Evolutionary conservation across 1,140 invertebrate species (phyloP).

Genomic region (Tribolium madens): DNA sequence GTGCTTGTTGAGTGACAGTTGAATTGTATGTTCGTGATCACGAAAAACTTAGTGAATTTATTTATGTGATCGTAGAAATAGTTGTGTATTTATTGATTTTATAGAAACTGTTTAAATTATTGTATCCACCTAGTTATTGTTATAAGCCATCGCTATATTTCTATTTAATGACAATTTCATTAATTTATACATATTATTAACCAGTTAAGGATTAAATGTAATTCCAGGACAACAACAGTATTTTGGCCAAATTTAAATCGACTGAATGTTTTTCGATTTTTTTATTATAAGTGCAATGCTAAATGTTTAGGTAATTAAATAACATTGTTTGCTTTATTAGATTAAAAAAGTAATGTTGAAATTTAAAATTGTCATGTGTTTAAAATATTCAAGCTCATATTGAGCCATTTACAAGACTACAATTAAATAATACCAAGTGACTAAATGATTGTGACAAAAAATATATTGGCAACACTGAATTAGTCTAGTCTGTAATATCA

Average conservation of each 20-base stretch:
- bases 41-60: conserved; percentile 25
- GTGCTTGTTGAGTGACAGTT: not conserved
- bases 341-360: not conserved
- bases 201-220: not conserved
- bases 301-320: not conserved
- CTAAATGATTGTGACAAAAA: too few relatives aligned
- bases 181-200: not conserved
- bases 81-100: conserved; percentile 29
- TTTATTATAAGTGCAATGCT: conserved; percentile 22
- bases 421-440: not conserved
- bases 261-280: not conserved
- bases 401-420: conserved; percentile 12
- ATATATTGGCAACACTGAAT: too few relatives aligned
- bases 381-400: conserved; percentile 29
- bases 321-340: not conserved
- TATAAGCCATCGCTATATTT: not conserved
- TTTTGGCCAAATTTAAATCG: not conserved
- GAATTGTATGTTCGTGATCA: conserved; percentile 20
- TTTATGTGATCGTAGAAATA: conserved; percentile 32
- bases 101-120: conserved; percentile 34
- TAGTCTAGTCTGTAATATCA: too few relatives aligned
- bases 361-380: conserved; percentile 34
- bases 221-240: not conserved
- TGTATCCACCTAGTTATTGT: not conserved
- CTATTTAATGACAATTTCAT: not conserved